These are phyloP conservation scores for Illadopsis cleaveri DNA, from an alignment of 2,113 vertebrate genomes.

Conservation along the genomic window DNA sequence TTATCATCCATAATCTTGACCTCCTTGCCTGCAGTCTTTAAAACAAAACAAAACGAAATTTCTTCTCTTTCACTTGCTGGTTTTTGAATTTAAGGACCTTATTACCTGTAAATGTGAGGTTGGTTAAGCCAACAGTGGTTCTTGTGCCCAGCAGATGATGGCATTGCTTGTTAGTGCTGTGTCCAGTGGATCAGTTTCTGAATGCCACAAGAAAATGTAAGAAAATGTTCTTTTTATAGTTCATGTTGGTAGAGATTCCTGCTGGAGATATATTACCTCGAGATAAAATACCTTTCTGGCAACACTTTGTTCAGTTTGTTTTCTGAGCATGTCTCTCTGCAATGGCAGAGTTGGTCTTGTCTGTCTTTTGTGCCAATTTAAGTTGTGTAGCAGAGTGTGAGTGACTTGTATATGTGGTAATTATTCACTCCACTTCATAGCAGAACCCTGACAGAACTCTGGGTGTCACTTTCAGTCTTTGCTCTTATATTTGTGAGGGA, in stretches of 20 bases:
- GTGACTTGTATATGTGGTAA: rapidly evolving
- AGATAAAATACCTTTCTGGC: neutral
- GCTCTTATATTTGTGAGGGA: neutral
- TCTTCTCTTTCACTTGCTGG: neutral
- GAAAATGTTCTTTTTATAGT: neutral
- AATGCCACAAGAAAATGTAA: neutral
- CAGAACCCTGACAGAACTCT: neutral
- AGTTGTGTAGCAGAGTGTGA: neutral
- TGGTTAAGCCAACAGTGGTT: neutral
- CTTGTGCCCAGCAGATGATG: neutral
- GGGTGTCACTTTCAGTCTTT: neutral
- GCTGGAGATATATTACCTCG: rapidly evolving
- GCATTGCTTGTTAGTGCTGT: neutral
- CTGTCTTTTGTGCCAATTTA: neutral
- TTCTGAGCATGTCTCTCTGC: neutral
- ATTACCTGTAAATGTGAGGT: neutral
- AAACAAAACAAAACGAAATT: neutral
- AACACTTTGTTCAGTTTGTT: neutral
- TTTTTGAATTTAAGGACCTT: neutral
- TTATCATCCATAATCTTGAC: neutral
- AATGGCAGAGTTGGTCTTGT: neutral
- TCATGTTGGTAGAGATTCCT: neutral
- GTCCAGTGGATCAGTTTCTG: neutral
- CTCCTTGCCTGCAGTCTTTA: neutral
- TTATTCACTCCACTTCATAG: neutral